Evolutionary conservation across 2,888 invertebrate species (phyloP).

Genomic region (Scaptomyza cyrtandrae): DNA sequence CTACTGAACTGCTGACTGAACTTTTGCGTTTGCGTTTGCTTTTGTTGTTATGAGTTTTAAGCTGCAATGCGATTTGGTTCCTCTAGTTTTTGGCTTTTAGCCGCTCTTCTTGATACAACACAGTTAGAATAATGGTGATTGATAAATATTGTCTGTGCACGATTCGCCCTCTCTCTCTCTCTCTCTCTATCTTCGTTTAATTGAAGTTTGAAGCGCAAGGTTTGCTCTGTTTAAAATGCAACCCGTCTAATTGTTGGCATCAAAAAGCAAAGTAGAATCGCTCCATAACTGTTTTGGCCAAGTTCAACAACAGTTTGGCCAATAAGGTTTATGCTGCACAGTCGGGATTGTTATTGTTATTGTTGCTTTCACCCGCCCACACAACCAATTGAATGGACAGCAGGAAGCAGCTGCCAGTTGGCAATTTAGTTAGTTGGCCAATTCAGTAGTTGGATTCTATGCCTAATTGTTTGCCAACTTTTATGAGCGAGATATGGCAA

Average conservation of each 20-base stretch:
- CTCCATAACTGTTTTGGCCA: slow-evolving; percentile 37
- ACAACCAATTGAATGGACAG: slow-evolving; percentile 13
- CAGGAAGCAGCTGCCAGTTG: slow-evolving; percentile 44
- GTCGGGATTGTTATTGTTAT: not conserved
- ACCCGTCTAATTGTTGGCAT: slow-evolving; percentile 67
- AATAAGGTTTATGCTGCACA: not conserved
- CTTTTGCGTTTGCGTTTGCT: slow-evolving; percentile 63
- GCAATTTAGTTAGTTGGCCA: slow-evolving; percentile 23
- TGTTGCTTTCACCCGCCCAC: slow-evolving; percentile 66
- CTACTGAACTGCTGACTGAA: slow-evolving; percentile 60
- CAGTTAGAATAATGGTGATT: slow-evolving; percentile 81
- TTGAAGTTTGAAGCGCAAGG: slow-evolving; percentile 72
- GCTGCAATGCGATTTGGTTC: slow-evolving; percentile 7
- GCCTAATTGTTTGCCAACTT: slow-evolving; percentile 34
- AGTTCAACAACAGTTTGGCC: slow-evolving; percentile 11
- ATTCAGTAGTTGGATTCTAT: slow-evolving; percentile 49
- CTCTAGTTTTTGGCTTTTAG: slow-evolving; percentile 8
- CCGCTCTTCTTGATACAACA: slow-evolving; percentile 59
- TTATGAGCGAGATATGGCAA: slow-evolving; percentile 19
- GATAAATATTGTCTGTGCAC: slow-evolving; percentile 79
- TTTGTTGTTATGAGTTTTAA: slow-evolving; percentile 65
- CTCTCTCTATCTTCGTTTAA: slow-evolving; percentile 51
- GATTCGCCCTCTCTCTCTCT: slow-evolving; percentile 44
- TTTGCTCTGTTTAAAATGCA: slow-evolving; percentile 10
- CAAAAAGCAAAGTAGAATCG: slow-evolving; percentile 5